These are phyloP conservation scores for Alethe castanea DNA, from an alignment of 2,113 vertebrate species.

Conservation along the genomic window DNA sequence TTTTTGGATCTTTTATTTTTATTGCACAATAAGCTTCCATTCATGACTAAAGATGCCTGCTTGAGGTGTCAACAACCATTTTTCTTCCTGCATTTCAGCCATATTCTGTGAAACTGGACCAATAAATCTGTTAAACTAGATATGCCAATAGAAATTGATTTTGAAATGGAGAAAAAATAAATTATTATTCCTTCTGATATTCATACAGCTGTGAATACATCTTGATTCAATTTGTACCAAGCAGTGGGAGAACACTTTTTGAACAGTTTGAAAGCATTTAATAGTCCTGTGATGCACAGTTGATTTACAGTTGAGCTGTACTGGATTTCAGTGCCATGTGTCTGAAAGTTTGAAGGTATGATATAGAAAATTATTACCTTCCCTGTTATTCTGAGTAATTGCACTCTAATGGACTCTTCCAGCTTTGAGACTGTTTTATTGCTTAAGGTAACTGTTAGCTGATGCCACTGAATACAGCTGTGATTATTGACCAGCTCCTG, in stretches of 20 bases:
- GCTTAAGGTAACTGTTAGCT: constrained; percentile 29
- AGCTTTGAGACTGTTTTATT: constrained; percentile 59
- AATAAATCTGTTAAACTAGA: constrained; percentile 17
- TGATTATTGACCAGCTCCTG: not conserved
- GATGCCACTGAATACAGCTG: constrained; percentile 19
- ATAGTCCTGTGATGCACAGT: constrained; percentile 55
- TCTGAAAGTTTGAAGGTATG: constrained; percentile 55
- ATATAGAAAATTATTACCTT: constrained; percentile 62
- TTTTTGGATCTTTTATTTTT: constrained; percentile 67
- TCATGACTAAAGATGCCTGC: constrained; percentile 36
- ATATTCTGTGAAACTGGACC: constrained; percentile 16
- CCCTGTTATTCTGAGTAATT: constrained; percentile 51
- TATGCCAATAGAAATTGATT: constrained; percentile 41
- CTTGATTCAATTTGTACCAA: constrained; percentile 67
- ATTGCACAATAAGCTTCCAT: constrained; percentile 53
- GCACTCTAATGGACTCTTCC: constrained; percentile 59
- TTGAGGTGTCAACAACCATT: constrained; percentile 8
- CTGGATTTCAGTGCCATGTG: constrained; percentile 52
- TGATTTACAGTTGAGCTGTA: constrained; percentile 61
- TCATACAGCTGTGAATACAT: constrained; percentile 54
- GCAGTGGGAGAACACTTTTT: constrained; percentile 47
- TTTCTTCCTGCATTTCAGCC: not conserved
- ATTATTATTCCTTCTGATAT: constrained; percentile 41
- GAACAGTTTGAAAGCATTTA: constrained; percentile 45
- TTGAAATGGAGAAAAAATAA: constrained; percentile 33